These are phyloP conservation scores for Heterotis niloticus DNA, from an alignment of 2,113 vertebrate genomes.

Conservation along the genomic window DNA sequence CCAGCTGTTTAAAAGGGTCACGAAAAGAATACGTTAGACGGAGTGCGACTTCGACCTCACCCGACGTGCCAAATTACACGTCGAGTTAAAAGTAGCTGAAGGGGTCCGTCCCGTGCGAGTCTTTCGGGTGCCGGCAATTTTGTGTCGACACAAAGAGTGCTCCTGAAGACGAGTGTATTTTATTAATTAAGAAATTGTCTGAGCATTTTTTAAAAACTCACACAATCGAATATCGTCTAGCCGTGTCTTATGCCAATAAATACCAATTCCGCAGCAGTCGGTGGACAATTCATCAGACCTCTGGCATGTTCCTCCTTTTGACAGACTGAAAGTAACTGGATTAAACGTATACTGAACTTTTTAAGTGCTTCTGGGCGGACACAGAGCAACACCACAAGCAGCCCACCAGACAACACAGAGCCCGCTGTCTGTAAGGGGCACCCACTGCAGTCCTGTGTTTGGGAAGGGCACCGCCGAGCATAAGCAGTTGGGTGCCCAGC, in stretches of 20 bases:
- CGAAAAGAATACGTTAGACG: slow-evolving; percentile 33
- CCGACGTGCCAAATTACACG: slow-evolving; percentile 63
- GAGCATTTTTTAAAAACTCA: not conserved
- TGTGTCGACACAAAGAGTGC: not conserved
- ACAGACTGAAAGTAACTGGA: no score
- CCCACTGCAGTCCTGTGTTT: no score
- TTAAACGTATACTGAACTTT: no score
- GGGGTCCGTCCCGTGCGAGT: slow-evolving; percentile 25
- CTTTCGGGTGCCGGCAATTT: slow-evolving; percentile 43
- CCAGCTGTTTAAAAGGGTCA: slow-evolving; percentile 63
- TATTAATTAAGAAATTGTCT: slow-evolving; percentile 17
- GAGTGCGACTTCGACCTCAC: slow-evolving; percentile 59
- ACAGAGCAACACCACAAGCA: no score
- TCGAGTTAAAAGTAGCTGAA: slow-evolving; percentile 58
- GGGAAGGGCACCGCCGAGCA: no score
- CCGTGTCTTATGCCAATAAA: slow-evolving; percentile 6
- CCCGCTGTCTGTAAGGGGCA: no score
- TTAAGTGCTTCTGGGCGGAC: no score
- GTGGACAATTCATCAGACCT: not conserved
- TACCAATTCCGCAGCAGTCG: not conserved
- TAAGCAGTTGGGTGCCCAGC: no score
- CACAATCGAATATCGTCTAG: not conserved
- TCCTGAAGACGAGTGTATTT: slow-evolving; percentile 15
- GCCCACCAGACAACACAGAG: no score
- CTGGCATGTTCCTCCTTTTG: no score